Base-by-base conservation (phyloP, 2,888 invertebrate genomes). In the Dinocampus coccinellae region DNA sequence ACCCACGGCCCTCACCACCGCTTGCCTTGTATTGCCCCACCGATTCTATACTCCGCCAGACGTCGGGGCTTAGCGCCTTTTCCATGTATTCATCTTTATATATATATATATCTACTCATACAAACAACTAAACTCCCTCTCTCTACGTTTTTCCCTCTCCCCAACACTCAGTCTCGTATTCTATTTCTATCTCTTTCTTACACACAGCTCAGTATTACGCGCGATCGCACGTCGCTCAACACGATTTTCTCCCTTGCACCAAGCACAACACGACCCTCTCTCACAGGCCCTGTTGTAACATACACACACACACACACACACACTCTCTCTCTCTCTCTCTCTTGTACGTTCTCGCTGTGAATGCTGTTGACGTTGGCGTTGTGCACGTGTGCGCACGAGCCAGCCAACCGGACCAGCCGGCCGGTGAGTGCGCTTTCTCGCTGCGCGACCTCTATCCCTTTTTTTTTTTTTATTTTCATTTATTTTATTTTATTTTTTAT, bases 351-450 rank as follows among this genome's bases (percentile, higher is more conserved):
- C n/a, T n/a, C n/a, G n/a, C 39, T 52, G 34, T 16, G 7, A 4
- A 29, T 33, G 11, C 33, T 57, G 55, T 57, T 57, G 55, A 47
- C 63, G 69, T 55, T 26, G 52, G 47, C 36, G 55, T 9, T 53
- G 67, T 74, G 72, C 70, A 73, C 73, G 58, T 69, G 67, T 70
- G 72, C 70, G 64, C 69, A 63, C 71, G 70, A 73, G 75, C 63
- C 73, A 70, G 70, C 70, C 53, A 64, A 66, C 65, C 61, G 52
- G 64, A 62, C 64, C 64, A 66, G 73, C 73, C 80, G 76, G 75
- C 80, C 79, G 79, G 79, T 80, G 77, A 75, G 72, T 74, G 75
- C 79, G 74, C 78, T 77, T 77, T 76, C 72, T 72, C 72, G 73
- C 78, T 57, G 76, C 74, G 73, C 75, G 76, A 80, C 66, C 66